Evolutionary conservation across 2,797 vertebrate genomes (phyloP), one percentile per base, ranked within the genome.

Genomic region (Acanthurus tractus): DNA sequence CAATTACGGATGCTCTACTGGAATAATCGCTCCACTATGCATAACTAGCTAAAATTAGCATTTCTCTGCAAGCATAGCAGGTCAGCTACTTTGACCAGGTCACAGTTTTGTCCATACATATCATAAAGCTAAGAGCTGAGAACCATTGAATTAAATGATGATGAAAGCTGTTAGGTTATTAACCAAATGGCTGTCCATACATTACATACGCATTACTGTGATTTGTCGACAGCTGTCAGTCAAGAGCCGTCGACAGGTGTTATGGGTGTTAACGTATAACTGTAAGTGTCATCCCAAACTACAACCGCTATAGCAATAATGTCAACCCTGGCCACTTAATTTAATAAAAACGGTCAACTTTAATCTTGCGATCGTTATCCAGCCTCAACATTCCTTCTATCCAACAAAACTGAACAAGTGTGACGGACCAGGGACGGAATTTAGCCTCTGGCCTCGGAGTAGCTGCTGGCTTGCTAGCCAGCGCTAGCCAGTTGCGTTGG

Each of bases 211-310:
- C 57, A 62, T 61, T 12, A 13, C 0, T 48, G 42, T 9, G 17
- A 46, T 38, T 6, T 54, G 48, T 58, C 20, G 12, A 74, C 62
- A 80, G 36, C 81, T 84, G 86, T 75, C 76, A 78, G 62, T 84
- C 63, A 83, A 70, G 62, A 54, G 68, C 46, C 79, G 73, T 82
- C 63, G 82, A 89, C 85, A 93, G 80, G 82, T 88, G 90, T 74
- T 56, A 10, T 40, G 70, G 66, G 34, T 58, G 54, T 70, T 48
- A 68, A 59, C 45, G 48, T 14, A 36, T 11, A 80, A 46, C 79
- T 83, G 83, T 85, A 85, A 85, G 55, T 70, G 63, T 81, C 61
- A 75, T 44, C 68, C 75, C 50, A 64, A 70, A 68, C 70, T 58
- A 56, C 5, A 57, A 20, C 34, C 53, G 7, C 13, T 46, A 52